phyloP scores from a whole-genome alignment of 1,140 invertebrate species.

The Drosophila neocordata region DNA sequence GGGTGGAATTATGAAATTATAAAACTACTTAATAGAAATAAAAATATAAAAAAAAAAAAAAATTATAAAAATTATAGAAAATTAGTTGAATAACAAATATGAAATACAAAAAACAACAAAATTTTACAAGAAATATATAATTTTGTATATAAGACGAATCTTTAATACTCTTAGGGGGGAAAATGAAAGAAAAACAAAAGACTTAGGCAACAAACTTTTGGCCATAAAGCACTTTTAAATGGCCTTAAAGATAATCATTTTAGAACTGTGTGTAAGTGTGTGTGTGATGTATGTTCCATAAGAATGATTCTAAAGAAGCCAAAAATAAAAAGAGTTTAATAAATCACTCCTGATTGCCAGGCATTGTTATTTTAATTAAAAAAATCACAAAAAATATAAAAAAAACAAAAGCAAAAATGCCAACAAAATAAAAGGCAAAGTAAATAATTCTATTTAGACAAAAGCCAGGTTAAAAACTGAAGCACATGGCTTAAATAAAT shows the following conservation, averaged over 20 bases:
- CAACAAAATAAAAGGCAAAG: conserved; percentile 29
- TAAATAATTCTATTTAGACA: conserved; percentile 59
- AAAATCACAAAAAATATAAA: conserved; percentile 33
- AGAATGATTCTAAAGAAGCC: conserved; percentile 15
- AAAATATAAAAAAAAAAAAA: neutral
- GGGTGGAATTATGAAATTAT: conserved; percentile 15
- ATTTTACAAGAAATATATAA: neutral
- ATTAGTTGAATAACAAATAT: neutral
- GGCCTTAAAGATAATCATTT: neutral
- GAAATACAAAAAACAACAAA: neutral
- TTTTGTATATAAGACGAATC: neutral
- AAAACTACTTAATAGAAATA: conserved; percentile 1
- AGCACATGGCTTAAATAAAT: conserved; percentile 71
- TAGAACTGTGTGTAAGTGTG: neutral
- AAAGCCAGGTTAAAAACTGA: conserved; percentile 51
- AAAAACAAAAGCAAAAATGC: conserved; percentile 14
- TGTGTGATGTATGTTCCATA: too few species aligned
- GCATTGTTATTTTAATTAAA: conserved; percentile 75
- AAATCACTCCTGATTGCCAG: conserved; percentile 72
- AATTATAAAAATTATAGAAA: neutral
- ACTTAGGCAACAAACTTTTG: conserved; percentile 57
- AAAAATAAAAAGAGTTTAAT: conserved; percentile 51
- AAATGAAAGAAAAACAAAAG: conserved; percentile 43
- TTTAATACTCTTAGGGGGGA: neutral
- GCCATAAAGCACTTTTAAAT: neutral